Base-by-base conservation (phyloP, 2,113 vertebrate species). In the Xyliphius kryptos region DNA sequence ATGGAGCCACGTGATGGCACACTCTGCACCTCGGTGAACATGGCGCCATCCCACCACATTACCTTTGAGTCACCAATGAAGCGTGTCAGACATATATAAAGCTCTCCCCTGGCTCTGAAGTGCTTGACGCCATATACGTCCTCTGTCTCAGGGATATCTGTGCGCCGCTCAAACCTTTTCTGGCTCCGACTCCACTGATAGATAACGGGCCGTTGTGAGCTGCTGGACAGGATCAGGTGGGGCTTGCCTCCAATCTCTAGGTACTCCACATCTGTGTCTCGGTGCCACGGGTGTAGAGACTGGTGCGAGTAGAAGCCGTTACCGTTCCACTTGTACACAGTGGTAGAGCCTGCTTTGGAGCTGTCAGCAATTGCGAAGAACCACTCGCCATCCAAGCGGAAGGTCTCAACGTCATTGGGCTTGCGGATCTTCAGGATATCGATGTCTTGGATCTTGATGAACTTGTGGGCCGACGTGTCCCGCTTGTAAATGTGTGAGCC, bases 1-100 rank as follows among this genome's bases (percentile, higher is more conserved):
- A 98, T 97, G 65, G 95, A 97, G 67, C 96, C 96, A 57, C 96
- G 89, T 3, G 96, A 99, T 14, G 95, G 94, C 85, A 99, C 92
- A 69, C 93, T 92, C 87, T 99, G 96, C 76, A 94, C 88, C 85
- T 98, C 95, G 69, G 88, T 86, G 84, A 99, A 97, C 75, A 92
- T 91, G 61, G 92, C 88, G 38, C 93, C 92, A 60, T 92, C 92
- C 96, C 96, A 99, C 78, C 89, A 92, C 92, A 99, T 98, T 79
- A 99, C 92, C 88, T 95, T 97, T 81, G 96, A 99, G 88, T 99
- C 96, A 12, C 96, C 96, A 70, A 99, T 98, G 87, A 97, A 99
- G 83, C 93, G 90, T 70, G 96, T 99, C 85, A 99, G 80, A 77
- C 96, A 99, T 82, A 98, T 91, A 80, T 94, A 99, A 60, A 95